A percentile compares a stretch with the other conserved stretches of the same genome.
Evolutionary conservation across 2,888 invertebrate genomes (phyloP).

Genomic region (Mesoligia furuncula): DNA sequence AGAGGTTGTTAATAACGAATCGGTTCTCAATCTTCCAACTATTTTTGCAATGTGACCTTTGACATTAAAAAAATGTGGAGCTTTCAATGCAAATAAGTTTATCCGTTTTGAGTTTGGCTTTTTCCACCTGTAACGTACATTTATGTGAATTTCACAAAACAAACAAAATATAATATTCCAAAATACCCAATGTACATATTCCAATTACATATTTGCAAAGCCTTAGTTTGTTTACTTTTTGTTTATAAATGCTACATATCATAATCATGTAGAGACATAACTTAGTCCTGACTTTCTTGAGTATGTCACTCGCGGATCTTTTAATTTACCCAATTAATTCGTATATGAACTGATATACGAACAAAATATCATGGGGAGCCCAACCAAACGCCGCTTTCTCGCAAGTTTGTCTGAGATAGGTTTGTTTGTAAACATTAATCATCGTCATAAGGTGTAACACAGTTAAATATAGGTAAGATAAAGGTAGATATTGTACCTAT

Average conservation of each 20-base stretch:
- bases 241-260: constrained; percentile 7
- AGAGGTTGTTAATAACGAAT: neutral
- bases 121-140: neutral
- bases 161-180: neutral
- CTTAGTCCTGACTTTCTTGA: constrained; percentile 1
- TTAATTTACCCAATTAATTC: no score
- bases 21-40: neutral
- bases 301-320: neutral
- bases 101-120: neutral
- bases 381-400: neutral
- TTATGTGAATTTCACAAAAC: neutral
- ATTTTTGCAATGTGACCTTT: constrained; percentile 21
- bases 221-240: constrained; percentile 12
- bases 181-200: no score
- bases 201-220: constrained; percentile 10
- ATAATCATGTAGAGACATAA: constrained; percentile 4
- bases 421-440: constrained; percentile 42
- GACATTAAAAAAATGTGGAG: constrained; percentile 19
- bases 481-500: neutral
- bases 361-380: neutral
- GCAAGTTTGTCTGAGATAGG: constrained; percentile 3
- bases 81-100: constrained; percentile 12
- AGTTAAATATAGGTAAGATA: neutral
- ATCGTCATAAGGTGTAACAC: neutral
- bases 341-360: neutral